These are phyloP conservation scores for Pteropus rufus DNA, from an alignment of 2,797 vertebrate species.

Conservation along the genomic window DNA sequence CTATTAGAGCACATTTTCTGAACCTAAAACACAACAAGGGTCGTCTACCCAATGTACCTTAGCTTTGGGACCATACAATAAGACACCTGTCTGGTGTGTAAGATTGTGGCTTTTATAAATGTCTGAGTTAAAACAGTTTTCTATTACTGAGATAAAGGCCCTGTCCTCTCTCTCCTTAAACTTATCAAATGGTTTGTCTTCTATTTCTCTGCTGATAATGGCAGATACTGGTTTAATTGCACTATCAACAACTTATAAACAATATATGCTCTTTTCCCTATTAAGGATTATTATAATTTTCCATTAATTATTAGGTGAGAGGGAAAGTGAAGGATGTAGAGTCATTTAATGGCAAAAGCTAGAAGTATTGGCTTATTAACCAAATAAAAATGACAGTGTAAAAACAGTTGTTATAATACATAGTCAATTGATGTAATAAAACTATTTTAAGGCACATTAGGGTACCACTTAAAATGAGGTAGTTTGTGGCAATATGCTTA, in stretches of 20 bases:
- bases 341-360: background rate
- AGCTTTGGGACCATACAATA: background rate
- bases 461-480: background rate
- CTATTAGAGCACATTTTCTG: background rate
- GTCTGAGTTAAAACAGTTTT: background rate
- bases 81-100: background rate
- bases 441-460: background rate
- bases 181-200: background rate
- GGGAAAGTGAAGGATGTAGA: background rate
- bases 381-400: conserved; percentile 16
- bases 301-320: conserved; percentile 21
- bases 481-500: background rate
- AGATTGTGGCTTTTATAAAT: background rate
- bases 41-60: background rate
- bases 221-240: conserved; percentile 26
- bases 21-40: background rate
- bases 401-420: conserved; percentile 55
- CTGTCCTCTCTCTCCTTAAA: background rate
- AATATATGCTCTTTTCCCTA: background rate
- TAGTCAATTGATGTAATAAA: background rate
- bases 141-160: background rate
- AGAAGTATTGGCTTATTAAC: conserved; percentile 13
- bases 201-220: conserved; percentile 4
- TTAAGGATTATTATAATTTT: background rate
- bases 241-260: conserved; percentile 39